phyloP scores from a whole-genome alignment of 2,797 vertebrate genomes.

The Pseudocheirus occidentalis region DNA sequence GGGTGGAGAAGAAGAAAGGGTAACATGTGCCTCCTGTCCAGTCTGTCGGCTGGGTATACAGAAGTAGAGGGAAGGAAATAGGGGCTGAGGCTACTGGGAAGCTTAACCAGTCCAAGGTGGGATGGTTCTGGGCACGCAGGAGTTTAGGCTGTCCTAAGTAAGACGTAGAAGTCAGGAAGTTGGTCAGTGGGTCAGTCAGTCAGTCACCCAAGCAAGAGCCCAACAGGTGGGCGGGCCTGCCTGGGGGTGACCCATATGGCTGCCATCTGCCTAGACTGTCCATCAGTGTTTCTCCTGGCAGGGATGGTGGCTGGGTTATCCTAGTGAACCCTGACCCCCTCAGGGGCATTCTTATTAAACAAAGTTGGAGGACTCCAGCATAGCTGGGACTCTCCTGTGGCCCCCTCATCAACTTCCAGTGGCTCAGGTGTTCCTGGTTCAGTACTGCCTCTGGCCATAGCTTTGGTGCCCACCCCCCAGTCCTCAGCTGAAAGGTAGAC shows the following conservation, averaged over 20 bases:
- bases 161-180: conserved; percentile 81
- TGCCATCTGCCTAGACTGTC: conserved; percentile 88
- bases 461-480: not conserved
- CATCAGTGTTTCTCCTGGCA: conserved; percentile 80
- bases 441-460: not conserved
- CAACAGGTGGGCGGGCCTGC: conserved; percentile 86
- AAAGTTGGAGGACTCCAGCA: not conserved
- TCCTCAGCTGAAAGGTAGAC: not conserved
- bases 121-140: conserved; percentile 70
- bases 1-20: not conserved
- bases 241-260: conserved; percentile 75
- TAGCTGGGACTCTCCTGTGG: not conserved
- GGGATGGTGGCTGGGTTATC: conserved; percentile 10
- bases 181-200: conserved; percentile 89
- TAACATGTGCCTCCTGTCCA: not conserved
- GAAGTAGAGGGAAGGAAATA: not conserved
- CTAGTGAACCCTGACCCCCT: conserved; percentile 32
- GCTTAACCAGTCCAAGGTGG: conserved; percentile 66
- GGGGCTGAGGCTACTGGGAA: conserved; percentile 71
- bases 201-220: conserved; percentile 81
- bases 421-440: not conserved
- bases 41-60: conserved; percentile 32
- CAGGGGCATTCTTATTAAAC: not conserved
- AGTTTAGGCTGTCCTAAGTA: not conserved
- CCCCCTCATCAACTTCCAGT: not conserved